Conservation (phyloP, 1,140 invertebrate genomes). For the Globodera rostochiensis region DNA sequence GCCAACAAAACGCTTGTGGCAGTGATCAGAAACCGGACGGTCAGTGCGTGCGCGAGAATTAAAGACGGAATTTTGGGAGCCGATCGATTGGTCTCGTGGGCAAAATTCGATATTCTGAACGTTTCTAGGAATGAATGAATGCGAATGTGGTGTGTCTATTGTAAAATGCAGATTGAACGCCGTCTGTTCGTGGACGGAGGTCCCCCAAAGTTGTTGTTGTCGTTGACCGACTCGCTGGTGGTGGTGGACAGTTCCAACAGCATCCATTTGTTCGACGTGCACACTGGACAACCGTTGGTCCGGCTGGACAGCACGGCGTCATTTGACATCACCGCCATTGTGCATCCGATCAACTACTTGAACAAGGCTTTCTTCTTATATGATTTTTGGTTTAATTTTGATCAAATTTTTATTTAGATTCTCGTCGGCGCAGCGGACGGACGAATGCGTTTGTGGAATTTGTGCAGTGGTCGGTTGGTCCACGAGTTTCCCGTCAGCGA, state of each 20-base stretch:
- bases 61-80: too few species aligned
- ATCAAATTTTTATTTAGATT: constrained; percentile 21
- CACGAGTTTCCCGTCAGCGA: constrained; percentile 45
- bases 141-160: too few species aligned
- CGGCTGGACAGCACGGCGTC: constrained; percentile 22
- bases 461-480: constrained; percentile 49
- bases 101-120: too few species aligned
- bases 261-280: constrained; percentile 25
- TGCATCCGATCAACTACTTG: constrained; percentile 36
- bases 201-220: constrained; percentile 20
- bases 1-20: background rate
- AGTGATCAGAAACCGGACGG: constrained; percentile 13
- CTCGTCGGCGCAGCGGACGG: constrained; percentile 38
- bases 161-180: constrained; percentile 14
- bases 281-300: constrained; percentile 26
- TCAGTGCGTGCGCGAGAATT: background rate
- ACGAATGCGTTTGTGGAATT: constrained; percentile 46
- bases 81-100: too few species aligned
- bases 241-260: constrained; percentile 34
- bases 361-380: constrained; percentile 25
- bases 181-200: constrained; percentile 18
- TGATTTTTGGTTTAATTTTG: background rate
- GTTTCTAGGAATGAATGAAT: too few species aligned
- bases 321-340: constrained; percentile 35
- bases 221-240: constrained; percentile 29